Evolutionary conservation across 1,140 invertebrate genomes (phyloP), one percentile per base, ranked within the genome.

Genomic region (Heliconius melpomene): DNA sequence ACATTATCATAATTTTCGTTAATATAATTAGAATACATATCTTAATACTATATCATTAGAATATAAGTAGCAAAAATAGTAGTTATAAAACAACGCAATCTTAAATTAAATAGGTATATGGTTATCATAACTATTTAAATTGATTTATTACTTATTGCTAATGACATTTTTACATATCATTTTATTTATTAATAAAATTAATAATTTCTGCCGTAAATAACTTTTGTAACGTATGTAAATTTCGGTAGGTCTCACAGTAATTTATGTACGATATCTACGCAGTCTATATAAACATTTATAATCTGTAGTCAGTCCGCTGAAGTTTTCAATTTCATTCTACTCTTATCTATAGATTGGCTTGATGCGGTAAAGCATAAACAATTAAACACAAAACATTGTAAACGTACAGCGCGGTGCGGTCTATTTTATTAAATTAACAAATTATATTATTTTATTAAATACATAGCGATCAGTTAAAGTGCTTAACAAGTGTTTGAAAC

Each of bases 261-360:
- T 57, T 57, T 23, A 57, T 6, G 2, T n/a, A 57, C 13, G 16
- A 13, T 8, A 57, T n/a, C 18, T 57, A 46, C 40, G 13, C 40
- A 46, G 40, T 46, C 40, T 46, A 46, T 46, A 46, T 46, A 13
- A 23, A 57, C 5, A 29, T 66, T 66, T 66, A 13, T 66, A 66
- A 11, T 66, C 60, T 66, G 60, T 66, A 26, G 60, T 6, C 23
- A 13, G 13, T 16, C 9, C 60, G 16, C 2, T 66, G 60, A 26
- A 66, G 23, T 66, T 66, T 60, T 16, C 9, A 66, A 23, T 66
- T 36, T 36, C 7, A 11, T 29, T 26, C n/a, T 36, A 36, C 32
- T 57, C n/a, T 57, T 57, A 57, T 57, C 54, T 66, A 66, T 66
- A 66, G 60, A 29, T 66, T 29, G 60, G 60, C 60, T 66, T 66